These are phyloP conservation scores for Hydrocynus forskahlii DNA, from an alignment of 2,797 vertebrate genomes.

Conservation along the genomic window DNA sequence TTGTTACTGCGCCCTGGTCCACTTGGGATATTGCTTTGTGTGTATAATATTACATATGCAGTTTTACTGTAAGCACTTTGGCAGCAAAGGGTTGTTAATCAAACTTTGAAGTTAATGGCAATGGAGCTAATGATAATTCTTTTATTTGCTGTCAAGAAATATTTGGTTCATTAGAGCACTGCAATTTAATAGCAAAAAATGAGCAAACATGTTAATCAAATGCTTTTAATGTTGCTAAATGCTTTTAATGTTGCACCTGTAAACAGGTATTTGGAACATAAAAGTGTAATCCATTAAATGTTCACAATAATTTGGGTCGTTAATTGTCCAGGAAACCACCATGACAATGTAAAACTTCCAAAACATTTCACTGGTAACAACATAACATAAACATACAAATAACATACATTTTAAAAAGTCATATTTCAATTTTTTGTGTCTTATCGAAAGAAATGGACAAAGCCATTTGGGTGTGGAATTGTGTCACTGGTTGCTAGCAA, in stretches of 20 bases:
- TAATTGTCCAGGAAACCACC: not conserved
- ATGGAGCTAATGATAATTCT: slow-evolving; percentile 30
- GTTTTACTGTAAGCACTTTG: slow-evolving; percentile 35
- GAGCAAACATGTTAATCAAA: not conserved
- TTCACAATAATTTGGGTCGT: too few species aligned
- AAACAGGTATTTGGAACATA: not conserved
- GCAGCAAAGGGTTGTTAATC: slow-evolving; percentile 15
- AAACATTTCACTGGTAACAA: not conserved
- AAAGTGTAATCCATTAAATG: not conserved
- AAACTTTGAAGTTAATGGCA: slow-evolving; percentile 14
- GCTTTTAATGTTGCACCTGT: too few species aligned
- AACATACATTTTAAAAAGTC: not conserved
- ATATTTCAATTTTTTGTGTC: too few species aligned
- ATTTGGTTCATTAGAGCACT: not conserved
- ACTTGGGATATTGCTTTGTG: slow-evolving; percentile 1
- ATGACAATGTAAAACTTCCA: not conserved
- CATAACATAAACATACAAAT: not conserved
- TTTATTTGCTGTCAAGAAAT: slow-evolving; percentile 28
- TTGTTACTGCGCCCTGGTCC: slow-evolving; percentile 20
- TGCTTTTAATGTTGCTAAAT: not conserved
- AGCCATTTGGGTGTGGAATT: not conserved
- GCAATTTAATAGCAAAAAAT: not conserved
- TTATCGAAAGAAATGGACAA: not conserved
- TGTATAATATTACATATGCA: slow-evolving; percentile 23
- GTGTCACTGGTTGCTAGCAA: too few species aligned